Evolutionary conservation across 2,888 invertebrate genomes (phyloP), one percentile per base, ranked within the genome.

Genomic region (Dexiosoma caninum): DNA sequence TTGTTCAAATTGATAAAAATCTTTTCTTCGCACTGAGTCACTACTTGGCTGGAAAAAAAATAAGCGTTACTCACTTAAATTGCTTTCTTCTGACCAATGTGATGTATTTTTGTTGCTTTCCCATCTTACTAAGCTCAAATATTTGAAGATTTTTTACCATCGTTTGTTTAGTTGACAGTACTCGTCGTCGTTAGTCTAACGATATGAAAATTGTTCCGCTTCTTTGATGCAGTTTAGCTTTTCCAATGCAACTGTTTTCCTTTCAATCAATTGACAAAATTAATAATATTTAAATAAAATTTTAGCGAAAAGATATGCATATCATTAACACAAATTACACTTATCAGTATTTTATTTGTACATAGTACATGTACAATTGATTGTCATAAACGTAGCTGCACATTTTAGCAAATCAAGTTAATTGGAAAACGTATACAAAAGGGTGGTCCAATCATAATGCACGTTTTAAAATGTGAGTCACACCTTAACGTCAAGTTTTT

Each of bases 21-120:
- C n/a, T n/a, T n/a, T n/a, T n/a, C n/a, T n/a, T n/a, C n/a, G n/a
- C n/a, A n/a, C n/a, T n/a, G n/a, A n/a, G n/a, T n/a, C n/a, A n/a
- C n/a, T n/a, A n/a, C n/a, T n/a, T n/a, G n/a, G n/a, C n/a, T n/a
- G n/a, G n/a, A n/a, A n/a, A n/a, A n/a, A n/a, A n/a, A n/a, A n/a
- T n/a, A n/a, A 42, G n/a, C 7, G 10, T 2, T 14, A 69, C 66
- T 78, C 21, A 71, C 71, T 32, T 71, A n/a, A 32, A 66, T 2
- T 59, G 64, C 4, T 78, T 59, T 3, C 23, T 1, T 2, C 6
- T 12, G 19, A 53, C n/a, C 2, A 60, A 53, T 19, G 30, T 8
- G 2, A 9, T 8, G 37, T n/a, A 2, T 46, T 44, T 67, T 16
- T 6, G 37, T n/a, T 55, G 2, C 14, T 35, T 14, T 5, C 42